phyloP scores from a whole-genome alignment of 2,797 vertebrate genomes.

The Adrianichthys oophorus region DNA sequence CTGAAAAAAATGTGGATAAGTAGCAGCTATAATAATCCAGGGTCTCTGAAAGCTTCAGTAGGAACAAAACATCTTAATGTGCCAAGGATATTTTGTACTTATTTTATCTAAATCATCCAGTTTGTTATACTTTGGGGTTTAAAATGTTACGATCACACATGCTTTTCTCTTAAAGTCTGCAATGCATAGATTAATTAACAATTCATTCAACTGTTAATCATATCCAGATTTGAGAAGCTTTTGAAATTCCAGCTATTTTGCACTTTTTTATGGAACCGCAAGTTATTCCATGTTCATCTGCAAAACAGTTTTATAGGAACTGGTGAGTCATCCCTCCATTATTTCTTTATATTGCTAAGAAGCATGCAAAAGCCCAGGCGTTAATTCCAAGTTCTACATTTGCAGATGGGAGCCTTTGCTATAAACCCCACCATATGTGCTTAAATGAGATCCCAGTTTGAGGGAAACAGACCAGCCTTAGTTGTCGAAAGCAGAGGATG shows the following conservation, averaged over 20 bases:
- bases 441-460: background rate
- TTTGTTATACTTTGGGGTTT: background rate
- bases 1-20: conserved; percentile 11
- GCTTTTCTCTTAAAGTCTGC: background rate
- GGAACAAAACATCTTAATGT: conserved; percentile 39
- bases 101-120: background rate
- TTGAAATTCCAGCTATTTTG: background rate
- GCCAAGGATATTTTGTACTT: conserved; percentile 16
- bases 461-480: background rate
- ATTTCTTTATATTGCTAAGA: background rate
- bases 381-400: background rate
- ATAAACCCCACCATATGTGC: background rate
- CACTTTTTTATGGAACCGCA: background rate
- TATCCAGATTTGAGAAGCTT: background rate
- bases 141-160: background rate
- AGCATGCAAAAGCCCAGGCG: conserved; percentile 3
- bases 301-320: background rate
- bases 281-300: background rate
- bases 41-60: conserved; percentile 34
- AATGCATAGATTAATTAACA: no score
- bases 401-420: conserved; percentile 1
- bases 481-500: background rate
- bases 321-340: background rate
- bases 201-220: background rate
- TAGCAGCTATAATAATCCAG: conserved; percentile 9